Conservation (phyloP, 1,140 invertebrate genomes). For the Marisa cornuarietis region DNA sequence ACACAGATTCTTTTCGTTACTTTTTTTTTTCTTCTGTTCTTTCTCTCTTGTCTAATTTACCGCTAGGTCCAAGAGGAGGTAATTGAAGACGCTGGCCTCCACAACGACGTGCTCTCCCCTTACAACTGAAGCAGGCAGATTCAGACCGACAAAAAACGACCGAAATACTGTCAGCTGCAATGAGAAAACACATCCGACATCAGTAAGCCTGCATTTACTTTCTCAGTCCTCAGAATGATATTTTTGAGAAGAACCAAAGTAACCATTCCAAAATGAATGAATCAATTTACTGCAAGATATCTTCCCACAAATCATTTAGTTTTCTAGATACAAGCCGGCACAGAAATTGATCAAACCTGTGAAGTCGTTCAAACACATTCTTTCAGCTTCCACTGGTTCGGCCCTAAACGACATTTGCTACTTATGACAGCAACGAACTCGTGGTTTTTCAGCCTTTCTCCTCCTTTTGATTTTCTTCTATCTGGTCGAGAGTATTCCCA, state of each 20-base stretch:
- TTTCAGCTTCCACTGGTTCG: no score
- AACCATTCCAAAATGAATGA: not conserved
- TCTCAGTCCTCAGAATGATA: not conserved
- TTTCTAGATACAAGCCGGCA: no score
- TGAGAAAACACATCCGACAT: not conserved
- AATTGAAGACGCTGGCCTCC: conserved; percentile 93
- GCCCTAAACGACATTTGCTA: no score
- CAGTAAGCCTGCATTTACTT: not conserved
- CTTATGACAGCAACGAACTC: no score
- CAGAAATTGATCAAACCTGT: no score
- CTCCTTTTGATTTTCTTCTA: not conserved
- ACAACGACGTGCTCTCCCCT: conserved; percentile 89
- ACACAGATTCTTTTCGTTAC: no score
- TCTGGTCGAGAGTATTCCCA: not conserved
- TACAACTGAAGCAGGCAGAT: conserved; percentile 89
- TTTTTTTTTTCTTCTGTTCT: no score
- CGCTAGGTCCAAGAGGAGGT: conserved; percentile 80
- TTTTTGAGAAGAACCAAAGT: not conserved
- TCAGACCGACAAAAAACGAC: conserved; percentile 87
- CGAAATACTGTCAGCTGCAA: conserved; percentile 82
- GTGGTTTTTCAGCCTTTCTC: not conserved
- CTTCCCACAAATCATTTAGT: no score
- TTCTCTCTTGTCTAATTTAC: conserved; percentile 46
- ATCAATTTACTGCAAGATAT: no score
- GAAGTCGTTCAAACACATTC: no score